Evolutionary conservation across 2,797 vertebrate genomes (phyloP).

Genomic region (Betta splendens): DNA sequence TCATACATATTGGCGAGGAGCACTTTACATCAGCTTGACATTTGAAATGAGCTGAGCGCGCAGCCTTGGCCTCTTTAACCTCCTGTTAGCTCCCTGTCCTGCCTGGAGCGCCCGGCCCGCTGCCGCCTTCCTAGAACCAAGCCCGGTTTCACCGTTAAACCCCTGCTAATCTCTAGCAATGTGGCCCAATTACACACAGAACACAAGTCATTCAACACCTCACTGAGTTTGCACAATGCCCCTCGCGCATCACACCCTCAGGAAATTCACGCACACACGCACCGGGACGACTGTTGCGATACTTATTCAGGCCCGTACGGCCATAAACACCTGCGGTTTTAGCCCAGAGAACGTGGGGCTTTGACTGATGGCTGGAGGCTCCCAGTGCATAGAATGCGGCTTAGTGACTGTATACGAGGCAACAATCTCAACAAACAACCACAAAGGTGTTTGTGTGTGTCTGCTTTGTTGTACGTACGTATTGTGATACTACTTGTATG

Average conservation of each 20-base stretch:
- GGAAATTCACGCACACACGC: slow-evolving; percentile 37
- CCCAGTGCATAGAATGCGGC: slow-evolving; percentile 42
- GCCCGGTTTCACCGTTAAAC: slow-evolving; percentile 75
- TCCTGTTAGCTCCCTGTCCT: slow-evolving; percentile 39
- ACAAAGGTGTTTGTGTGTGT: slow-evolving; percentile 14
- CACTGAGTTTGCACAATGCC: slow-evolving; percentile 64
- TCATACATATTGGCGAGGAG: slow-evolving; percentile 59
- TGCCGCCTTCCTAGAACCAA: slow-evolving; percentile 70
- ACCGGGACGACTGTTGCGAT: slow-evolving; percentile 46
- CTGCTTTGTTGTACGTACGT: background rate
- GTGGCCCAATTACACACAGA: slow-evolving; percentile 77
- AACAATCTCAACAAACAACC: slow-evolving; percentile 17
- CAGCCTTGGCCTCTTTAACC: slow-evolving; percentile 60
- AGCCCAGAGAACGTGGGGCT: slow-evolving; percentile 28
- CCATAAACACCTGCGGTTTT: slow-evolving; percentile 70
- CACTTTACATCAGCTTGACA: slow-evolving; percentile 79
- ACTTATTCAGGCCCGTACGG: slow-evolving; percentile 45
- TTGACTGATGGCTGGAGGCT: slow-evolving; percentile 25
- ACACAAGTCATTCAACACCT: slow-evolving; percentile 77
- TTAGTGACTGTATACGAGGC: slow-evolving; percentile 49
- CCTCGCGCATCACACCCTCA: slow-evolving; percentile 35
- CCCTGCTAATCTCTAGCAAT: slow-evolving; percentile 77
- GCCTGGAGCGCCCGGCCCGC: slow-evolving; percentile 28
- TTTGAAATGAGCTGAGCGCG: slow-evolving; percentile 80
- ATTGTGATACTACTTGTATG: slow-evolving; percentile 2